phyloP scores from a whole-genome alignment of 2,888 invertebrate species.

The Chloroclystis v-ata region DNA sequence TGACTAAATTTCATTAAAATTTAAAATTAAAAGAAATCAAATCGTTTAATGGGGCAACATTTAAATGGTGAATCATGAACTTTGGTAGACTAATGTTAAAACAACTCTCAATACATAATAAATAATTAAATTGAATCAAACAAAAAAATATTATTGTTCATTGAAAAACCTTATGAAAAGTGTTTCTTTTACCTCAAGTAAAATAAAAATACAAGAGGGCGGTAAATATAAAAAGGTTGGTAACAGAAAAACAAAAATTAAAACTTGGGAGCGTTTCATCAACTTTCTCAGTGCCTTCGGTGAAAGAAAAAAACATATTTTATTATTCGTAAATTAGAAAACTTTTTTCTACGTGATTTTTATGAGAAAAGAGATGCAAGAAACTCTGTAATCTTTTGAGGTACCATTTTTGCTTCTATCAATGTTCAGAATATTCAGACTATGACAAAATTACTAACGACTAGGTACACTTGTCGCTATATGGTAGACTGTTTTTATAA shows the following conservation, averaged over 20 bases:
- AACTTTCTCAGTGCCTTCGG: constrained; percentile 57
- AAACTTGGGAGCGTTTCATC: constrained; percentile 64
- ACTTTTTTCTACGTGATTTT: constrained; percentile 58
- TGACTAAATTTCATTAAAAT: no score
- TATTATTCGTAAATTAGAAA: constrained; percentile 71
- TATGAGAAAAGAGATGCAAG: constrained; percentile 38
- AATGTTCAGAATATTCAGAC: constrained; percentile 11
- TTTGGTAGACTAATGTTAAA: no score
- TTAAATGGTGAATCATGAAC: no score
- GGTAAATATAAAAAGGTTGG: constrained; percentile 56
- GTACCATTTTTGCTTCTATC: not conserved
- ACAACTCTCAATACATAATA: no score
- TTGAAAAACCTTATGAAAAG: constrained; percentile 1
- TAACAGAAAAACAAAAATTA: constrained; percentile 63
- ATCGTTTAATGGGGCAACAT: no score
- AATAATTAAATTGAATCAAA: no score
- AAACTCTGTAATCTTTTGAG: constrained; percentile 10
- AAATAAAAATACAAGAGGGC: constrained; percentile 46
- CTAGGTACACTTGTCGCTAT: no score
- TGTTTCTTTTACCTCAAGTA: constrained; percentile 24
- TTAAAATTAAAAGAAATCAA: no score
- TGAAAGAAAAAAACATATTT: constrained; percentile 59
- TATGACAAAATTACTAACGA: no score
- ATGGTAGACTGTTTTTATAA: no score
- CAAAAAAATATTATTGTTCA: not conserved